Evolutionary conservation across 2,888 invertebrate genomes (phyloP).

Genomic region (Philaethria dido): DNA sequence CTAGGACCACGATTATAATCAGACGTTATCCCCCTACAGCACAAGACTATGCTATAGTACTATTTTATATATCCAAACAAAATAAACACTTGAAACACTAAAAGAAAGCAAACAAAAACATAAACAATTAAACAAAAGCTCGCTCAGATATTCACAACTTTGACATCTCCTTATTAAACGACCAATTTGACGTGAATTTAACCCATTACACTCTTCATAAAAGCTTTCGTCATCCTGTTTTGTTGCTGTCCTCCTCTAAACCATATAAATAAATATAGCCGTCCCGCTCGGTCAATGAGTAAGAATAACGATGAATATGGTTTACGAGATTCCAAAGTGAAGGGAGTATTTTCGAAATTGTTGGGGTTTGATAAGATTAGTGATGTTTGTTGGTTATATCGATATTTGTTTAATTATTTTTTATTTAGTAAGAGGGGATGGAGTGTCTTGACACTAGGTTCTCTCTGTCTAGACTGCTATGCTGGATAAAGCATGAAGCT

Average conservation of each 20-base stretch:
- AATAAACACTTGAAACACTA: not conserved
- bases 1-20: too few relatives aligned
- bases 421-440: too few relatives aligned
- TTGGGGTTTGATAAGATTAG: constrained; percentile 54
- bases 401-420: constrained; percentile 38
- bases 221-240: constrained; percentile 79
- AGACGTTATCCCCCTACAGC: too few relatives aligned
- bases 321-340: constrained; percentile 75
- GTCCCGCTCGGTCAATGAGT: constrained; percentile 52
- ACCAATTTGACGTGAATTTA: constrained; percentile 83
- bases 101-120: not conserved
- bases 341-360: constrained; percentile 73
- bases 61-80: not conserved
- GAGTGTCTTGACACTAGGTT: too few relatives aligned
- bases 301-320: constrained; percentile 65
- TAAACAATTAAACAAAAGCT: constrained; percentile 33
- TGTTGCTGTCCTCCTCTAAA: constrained; percentile 58
- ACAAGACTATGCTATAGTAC: too few relatives aligned
- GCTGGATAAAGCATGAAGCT: too few relatives aligned
- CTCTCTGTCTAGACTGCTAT: too few relatives aligned
- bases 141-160: constrained; percentile 20
- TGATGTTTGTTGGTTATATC: constrained; percentile 39
- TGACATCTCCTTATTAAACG: constrained; percentile 64
- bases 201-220: constrained; percentile 81
- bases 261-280: constrained; percentile 40